Conservation (phyloP, 1,140 invertebrate species). For the Saxidomus purpurata region DNA sequence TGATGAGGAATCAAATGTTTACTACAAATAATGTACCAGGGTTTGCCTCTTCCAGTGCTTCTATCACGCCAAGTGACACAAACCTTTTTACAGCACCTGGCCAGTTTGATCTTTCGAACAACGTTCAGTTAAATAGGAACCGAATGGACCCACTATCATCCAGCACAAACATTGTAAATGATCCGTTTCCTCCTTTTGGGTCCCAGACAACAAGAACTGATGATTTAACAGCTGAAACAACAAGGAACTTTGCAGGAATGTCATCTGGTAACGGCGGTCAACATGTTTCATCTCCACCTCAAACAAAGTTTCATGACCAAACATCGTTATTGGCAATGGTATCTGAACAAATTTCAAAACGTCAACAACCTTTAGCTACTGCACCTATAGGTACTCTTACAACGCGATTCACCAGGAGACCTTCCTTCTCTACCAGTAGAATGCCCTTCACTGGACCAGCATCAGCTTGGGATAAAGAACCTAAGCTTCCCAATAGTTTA, state of each 20-base stretch:
- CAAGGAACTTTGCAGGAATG: conserved; percentile 8
- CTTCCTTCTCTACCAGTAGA: neutral
- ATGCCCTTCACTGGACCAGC: conserved; percentile 59
- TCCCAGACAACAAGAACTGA: neutral
- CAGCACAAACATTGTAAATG: neutral
- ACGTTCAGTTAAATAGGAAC: neutral
- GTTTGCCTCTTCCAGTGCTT: neutral
- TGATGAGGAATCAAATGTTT: neutral
- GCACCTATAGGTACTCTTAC: neutral
- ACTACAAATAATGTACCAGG: neutral
- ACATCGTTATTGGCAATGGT: conserved; percentile 47
- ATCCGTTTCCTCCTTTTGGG: neutral
- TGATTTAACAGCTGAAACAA: neutral
- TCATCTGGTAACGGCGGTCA: neutral
- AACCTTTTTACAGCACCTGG: neutral
- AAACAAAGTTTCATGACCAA: conserved; percentile 57
- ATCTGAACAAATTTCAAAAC: conserved; percentile 50
- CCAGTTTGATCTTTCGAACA: neutral
- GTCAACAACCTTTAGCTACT: neutral
- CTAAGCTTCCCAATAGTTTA: neutral
- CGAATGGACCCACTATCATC: neutral
- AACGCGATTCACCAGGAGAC: neutral
- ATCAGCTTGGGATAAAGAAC: conserved; percentile 28
- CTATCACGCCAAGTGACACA: neutral
- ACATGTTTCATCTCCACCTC: neutral